Evolutionary conservation across 2,797 vertebrate species (phyloP).

Genomic region (Notoglanidium macrostoma): DNA sequence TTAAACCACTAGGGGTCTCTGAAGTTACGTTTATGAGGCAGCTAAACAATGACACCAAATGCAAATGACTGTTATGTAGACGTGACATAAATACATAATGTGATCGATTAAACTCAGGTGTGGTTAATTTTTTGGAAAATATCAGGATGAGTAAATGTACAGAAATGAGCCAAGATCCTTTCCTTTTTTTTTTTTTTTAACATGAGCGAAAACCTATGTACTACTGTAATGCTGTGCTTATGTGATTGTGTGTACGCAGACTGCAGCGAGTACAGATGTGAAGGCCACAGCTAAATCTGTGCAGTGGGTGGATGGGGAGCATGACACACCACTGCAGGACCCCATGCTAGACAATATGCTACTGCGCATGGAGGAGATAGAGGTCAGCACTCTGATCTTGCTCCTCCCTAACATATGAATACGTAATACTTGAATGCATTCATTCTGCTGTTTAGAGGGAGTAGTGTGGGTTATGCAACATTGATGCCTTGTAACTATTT

Average conservation of each 20-base stretch:
- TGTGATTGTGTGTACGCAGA: constrained; percentile 56
- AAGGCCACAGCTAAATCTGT: constrained; percentile 68
- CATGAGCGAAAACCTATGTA: background rate
- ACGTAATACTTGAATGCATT: background rate
- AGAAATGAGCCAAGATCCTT: background rate
- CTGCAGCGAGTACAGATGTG: constrained; percentile 66
- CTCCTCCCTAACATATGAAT: background rate
- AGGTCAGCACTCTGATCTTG: constrained; percentile 74
- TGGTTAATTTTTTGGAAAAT: background rate
- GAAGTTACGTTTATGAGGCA: background rate
- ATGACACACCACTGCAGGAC: constrained; percentile 62
- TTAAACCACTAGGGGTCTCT: constrained; percentile 22
- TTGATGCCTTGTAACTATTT: background rate
- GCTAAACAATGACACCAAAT: background rate
- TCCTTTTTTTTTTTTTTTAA: background rate
- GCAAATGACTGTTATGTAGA: background rate
- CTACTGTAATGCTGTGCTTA: background rate
- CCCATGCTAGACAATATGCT: constrained; percentile 85
- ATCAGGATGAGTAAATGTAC: background rate
- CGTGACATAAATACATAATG: background rate
- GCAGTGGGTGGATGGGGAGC: constrained; percentile 61
- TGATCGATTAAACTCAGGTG: background rate
- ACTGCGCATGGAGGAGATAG: constrained; percentile 93
- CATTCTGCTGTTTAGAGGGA: background rate
- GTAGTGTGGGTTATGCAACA: constrained; percentile 1